Base-by-base conservation (phyloP, 2,888 invertebrate species). In the Volucella inanis region DNA sequence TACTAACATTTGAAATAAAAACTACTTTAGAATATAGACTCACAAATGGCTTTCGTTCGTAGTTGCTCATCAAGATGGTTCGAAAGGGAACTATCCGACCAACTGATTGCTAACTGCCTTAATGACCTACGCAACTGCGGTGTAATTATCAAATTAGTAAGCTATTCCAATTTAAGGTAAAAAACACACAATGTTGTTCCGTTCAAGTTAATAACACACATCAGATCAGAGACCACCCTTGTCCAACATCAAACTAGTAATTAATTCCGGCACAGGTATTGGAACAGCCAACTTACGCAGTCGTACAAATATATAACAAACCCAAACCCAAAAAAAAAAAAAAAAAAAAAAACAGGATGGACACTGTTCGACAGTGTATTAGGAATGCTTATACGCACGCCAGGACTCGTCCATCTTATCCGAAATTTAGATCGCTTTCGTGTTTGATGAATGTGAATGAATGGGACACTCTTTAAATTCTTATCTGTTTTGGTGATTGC, bases 81-180 rank as follows among this genome's bases (percentile, higher is more conserved):
- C 31, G 6, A 31, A 31, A 14, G 43, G 50, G n/a, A 65, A 50
- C 64, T 31, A n/a, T 43, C 15, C 15, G 38, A 12, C 57, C 75
- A 65, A 57, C 39, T 38, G 61, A 82, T 65, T 47, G 18, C 15
- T 52, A 50, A 62, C 47, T 15, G 57, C 22, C 64, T 59, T 71
- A 82, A 77, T 67, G 72, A 57, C 61, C 50, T 54, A 38, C 54
- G 41, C 43, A 47, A n/a, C 45, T 31, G 67, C 61, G 41, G 52
- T 59, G 67, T 77, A 77, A 82, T 77, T 82, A 82, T 82, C 82
- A 61, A 82, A 72, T 82, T 82, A 82, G 71, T 68, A 72, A 72
- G 54, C 71, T 77, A 72, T 72, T 82, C 77, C 72, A 77, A 71
- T 82, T 82, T 71, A 65, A 64, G 31, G 59, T 11, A n/a, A 55